Base-by-base conservation (phyloP, 2,888 invertebrate genomes). In the Himalopsyche tibetana region DNA sequence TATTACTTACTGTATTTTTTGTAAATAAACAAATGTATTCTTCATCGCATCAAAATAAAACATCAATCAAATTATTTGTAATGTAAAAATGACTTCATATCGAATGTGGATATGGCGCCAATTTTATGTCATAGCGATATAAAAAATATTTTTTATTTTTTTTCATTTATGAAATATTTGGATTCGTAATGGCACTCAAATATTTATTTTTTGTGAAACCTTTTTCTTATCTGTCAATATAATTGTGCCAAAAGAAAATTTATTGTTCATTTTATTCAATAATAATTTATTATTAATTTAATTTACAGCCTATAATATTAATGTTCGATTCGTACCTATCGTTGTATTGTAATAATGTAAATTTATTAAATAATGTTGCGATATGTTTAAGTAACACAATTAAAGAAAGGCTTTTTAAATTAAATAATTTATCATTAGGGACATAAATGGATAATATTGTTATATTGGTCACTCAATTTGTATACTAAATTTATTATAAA, bases 401-500 rank as follows among this genome's bases (percentile, higher is more conserved):
- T 74, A 74, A 74, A 74, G 74, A 74, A 74, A 74, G 74, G 74
- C 74, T 74, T 74, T 74, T 74, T 74, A 38, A 74, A 74, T 74
- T 74, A 74, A 74, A 74, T 74, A 36, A 74, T 63, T 63, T 63
- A 63, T 63, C 11, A 28, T 51, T 74, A 74, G 74, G 74, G 38
- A 74, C 74, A 74, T 38, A 74, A 74, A 74, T 74, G 74, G 74
- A 74, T 74, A 74, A 74, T 74, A 74, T 74, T 74, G 74, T 74
- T 38, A 74, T 74, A 15, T 74, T 38, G 74, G 74, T 74, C 74
- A 74, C 74, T 36, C 28, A 74, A 36, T 15, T 74, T 36, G 36
- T 74, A 63, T 19, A 19, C n/a, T 63, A 63, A 63, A 63, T 63
- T 9, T 63, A 63, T 63, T 63, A 63, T 63, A 11, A 63, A 19